phyloP scores from a whole-genome alignment of 2,888 invertebrate genomes.

The Eudasyphora cyanicolor region DNA sequence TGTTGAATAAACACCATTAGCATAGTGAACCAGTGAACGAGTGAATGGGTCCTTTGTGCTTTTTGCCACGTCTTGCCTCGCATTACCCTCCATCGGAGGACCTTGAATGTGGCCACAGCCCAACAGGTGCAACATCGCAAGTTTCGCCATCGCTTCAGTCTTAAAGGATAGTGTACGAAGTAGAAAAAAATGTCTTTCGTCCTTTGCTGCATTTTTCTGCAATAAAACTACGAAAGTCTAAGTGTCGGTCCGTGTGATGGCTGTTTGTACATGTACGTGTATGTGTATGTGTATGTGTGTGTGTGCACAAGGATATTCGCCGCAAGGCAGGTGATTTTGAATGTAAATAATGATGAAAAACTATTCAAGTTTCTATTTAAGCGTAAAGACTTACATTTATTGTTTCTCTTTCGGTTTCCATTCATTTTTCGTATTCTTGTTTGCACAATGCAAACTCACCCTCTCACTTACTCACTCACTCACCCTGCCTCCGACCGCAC shows the following conservation, averaged over 20 bases:
- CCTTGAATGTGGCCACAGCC: neutral
- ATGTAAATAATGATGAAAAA: conserved; percentile 35
- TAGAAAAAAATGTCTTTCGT: neutral
- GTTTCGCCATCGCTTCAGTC: neutral
- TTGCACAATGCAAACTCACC: neutral
- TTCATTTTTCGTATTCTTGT: too few species aligned
- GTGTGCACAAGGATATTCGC: neutral
- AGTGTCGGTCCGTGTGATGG: neutral
- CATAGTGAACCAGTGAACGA: neutral
- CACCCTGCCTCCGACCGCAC: too few species aligned
- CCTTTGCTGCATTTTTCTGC: neutral
- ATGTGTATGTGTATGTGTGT: neutral
- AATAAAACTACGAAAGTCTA: neutral
- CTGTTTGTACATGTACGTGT: too few species aligned
- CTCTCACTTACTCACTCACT: too few species aligned
- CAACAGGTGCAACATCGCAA: conserved; percentile 21
- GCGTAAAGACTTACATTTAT: conserved; percentile 9
- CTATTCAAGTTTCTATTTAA: conserved; percentile 2
- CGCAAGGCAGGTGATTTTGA: conserved; percentile 18
- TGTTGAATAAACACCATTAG: conserved; percentile 10
- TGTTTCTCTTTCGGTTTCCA: conserved; percentile 23
- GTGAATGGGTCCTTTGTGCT: neutral
- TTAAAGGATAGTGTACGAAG: neutral
- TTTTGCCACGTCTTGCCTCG: too few species aligned
- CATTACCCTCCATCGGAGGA: neutral